Evolutionary conservation across 2,888 invertebrate genomes (phyloP).

Genomic region (Malthinus seriepunctatus): DNA sequence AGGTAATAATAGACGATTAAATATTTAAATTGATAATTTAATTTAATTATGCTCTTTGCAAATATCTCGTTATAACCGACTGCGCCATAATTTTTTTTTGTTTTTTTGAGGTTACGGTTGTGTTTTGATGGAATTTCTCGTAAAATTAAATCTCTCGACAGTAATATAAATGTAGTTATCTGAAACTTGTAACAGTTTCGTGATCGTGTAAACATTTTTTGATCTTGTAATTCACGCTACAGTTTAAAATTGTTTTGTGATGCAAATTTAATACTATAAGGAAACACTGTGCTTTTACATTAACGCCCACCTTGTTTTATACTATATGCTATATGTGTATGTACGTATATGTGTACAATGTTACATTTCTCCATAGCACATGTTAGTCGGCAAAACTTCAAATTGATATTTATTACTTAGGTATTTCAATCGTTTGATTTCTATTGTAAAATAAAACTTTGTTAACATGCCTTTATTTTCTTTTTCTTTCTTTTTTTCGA

Average conservation of each 20-base stretch:
- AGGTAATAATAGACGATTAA: too few species aligned
- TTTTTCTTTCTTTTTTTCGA: too few species aligned
- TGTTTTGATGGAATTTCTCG: neutral
- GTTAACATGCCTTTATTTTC: too few species aligned
- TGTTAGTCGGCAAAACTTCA: slow-evolving; percentile 31
- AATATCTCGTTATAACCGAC: too few species aligned
- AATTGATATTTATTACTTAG: slow-evolving; percentile 40
- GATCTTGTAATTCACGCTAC: slow-evolving; percentile 28
- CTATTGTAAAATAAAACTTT: too few species aligned
- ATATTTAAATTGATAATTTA: too few species aligned
- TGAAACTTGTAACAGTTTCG: slow-evolving; percentile 12
- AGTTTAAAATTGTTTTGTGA: slow-evolving; percentile 42
- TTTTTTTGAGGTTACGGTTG: too few species aligned
- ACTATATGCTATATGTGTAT: too few species aligned
- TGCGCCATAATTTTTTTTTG: too few species aligned
- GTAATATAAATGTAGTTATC: slow-evolving; percentile 11
- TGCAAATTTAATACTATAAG: slow-evolving; percentile 46
- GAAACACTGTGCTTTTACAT: slow-evolving; percentile 43
- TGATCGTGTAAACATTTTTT: slow-evolving; percentile 30
- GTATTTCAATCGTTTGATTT: too few species aligned
- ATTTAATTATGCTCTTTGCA: too few species aligned
- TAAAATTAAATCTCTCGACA: slow-evolving; percentile 1
- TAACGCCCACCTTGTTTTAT: slow-evolving; percentile 40
- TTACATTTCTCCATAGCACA: slow-evolving; percentile 25
- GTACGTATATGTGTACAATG: slow-evolving; percentile 38